A percentile compares a stretch with the other conserved stretches of the same genome.
phyloP scores from a whole-genome alignment of 1,140 invertebrate species.

The Hestina assimilis region DNA sequence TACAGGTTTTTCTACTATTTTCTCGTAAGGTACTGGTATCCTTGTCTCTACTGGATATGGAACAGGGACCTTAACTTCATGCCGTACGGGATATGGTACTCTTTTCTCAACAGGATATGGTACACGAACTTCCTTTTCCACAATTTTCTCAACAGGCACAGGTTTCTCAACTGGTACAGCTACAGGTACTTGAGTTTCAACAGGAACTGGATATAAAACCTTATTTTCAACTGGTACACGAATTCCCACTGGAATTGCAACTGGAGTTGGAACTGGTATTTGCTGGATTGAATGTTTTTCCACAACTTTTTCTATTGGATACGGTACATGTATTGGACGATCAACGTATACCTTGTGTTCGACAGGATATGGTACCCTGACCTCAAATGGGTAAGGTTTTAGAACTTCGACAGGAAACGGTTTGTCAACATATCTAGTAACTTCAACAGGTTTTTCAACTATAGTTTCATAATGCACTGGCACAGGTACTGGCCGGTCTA shows the following conservation, averaged over 20 bases:
- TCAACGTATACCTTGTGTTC: conserved; percentile 77
- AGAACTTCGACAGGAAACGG: conserved; percentile 71
- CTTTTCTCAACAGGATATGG: conserved; percentile 72
- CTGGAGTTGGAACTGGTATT: conserved; percentile 59
- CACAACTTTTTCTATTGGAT: conserved; percentile 78
- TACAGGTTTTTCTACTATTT: conserved; percentile 79
- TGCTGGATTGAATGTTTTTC: conserved; percentile 68
- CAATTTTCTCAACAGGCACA: conserved; percentile 53
- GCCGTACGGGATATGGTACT: conserved; percentile 58
- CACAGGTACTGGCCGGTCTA: conserved; percentile 75
- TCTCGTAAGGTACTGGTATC: conserved; percentile 70
- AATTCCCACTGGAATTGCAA: conserved; percentile 55
- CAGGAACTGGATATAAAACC: conserved; percentile 57
- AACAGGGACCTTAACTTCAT: conserved; percentile 62
- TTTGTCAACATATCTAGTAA: conserved; percentile 73
- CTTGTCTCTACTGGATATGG: conserved; percentile 70
- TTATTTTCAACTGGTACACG: conserved; percentile 62
- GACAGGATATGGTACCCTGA: conserved; percentile 74
- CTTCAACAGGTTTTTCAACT: conserved; percentile 75
- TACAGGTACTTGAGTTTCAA: conserved; percentile 73
- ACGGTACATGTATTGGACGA: conserved; percentile 78
- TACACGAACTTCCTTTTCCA: conserved; percentile 61
- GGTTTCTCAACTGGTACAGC: conserved; percentile 75
- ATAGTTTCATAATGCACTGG: conserved; percentile 76
- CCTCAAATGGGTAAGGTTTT: conserved; percentile 75